Base-by-base conservation (phyloP, 92 coral and sea anemone genomes). In the Hydrozoanthus gracilis region DNA sequence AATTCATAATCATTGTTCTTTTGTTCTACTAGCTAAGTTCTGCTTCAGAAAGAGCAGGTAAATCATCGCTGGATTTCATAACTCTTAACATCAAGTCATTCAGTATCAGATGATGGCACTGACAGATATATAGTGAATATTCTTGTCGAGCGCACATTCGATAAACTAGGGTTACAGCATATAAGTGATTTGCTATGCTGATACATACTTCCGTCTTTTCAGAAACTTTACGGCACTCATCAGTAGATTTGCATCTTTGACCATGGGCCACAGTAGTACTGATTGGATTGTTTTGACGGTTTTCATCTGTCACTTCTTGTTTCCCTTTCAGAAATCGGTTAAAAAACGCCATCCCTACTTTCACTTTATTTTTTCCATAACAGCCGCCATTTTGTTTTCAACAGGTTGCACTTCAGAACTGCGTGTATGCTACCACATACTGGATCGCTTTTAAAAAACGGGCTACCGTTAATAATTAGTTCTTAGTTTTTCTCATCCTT, bases 311-410 rank as follows among this genome's bases (percentile, higher is more conserved):
- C 1, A 44, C 51, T 55, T 78, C 83, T 20, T 58, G 83, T 44
- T 78, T 78, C 60, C 69, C 62, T 58, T 78, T 78, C 52, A 78
- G 47, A 13, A 78, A 78, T 7, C 83, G 83, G 60, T 78, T 78
- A 16, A 78, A 78, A 44, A 78, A 78, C 4, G 83, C 83, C 83
- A 78, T 78, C 46, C 11, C 71, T 20, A 44, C 13, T 56, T 78
- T 77, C 82, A 77, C 68, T 55, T 77, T 54, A 50, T 7, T 54
- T 55, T 9, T 8, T 13, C 16, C 60, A 3, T 9, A 50, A 68
- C 2, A n/a, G 70, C 83, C 83, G 83, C 83, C 83, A 78, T 78
- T 48, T 78, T 78, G 83, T 60, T 44, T 60, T 4, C 56, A 12
- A 16, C 14, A 66, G 9, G 9, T 64, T 55, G n/a, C 7, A 8